Evolutionary conservation across 2,113 vertebrate species (phyloP), one percentile per base, ranked within the genome.

Genomic region (Oceanites oceanicus): DNA sequence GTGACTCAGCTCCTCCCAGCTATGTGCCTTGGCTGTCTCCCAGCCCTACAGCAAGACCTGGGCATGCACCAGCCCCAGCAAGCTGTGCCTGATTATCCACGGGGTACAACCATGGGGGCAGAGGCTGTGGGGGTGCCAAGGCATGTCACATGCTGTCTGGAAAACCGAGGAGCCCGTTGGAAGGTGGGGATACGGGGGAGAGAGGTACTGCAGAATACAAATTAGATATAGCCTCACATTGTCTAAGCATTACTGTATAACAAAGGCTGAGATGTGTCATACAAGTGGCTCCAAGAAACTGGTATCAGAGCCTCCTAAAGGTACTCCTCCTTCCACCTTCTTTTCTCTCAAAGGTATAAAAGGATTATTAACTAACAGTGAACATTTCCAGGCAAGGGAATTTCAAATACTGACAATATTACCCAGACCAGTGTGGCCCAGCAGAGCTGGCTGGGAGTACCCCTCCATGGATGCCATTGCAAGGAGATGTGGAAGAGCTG

Each of bases 391-490:
- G 15, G 10, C 3, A 73, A 32, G 14, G 8, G 30, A 76, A 50
- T 94, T 71, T 75, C 13, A 67, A 73, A 62, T 22, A 7, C 13
- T 66, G 17, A 7, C 32, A 52, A 72, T 52, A 3, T 22, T 30
- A 68, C 2, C 10, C 56, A 75, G 49, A 61, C 0, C 10, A 18
- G 7, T 2, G 16, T 68, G 38, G 7, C 47, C 34, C 52, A 78
- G 44, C 16, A 68, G 44, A 89, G 32, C 50, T 76, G 17, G 15
- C 38, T 68, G 52, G 36, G 55, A 30, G 6, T 44, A 73, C 2
- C 1, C 1, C 2, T 50, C 14, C 5, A 0, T 27, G 30, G 23
- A 23, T 50, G 20, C 13, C n/a, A 15, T 45, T 50, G 42, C 32
- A 34, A 71, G 42, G 42, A 77, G 11, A 32, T 16, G 12, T 18